Percentiles rank a stretch among this genome's conserved stretches.
These are phyloP conservation scores for Siniperca undulata DNA, from an alignment of 2,797 vertebrate species.

Conservation along the genomic window DNA sequence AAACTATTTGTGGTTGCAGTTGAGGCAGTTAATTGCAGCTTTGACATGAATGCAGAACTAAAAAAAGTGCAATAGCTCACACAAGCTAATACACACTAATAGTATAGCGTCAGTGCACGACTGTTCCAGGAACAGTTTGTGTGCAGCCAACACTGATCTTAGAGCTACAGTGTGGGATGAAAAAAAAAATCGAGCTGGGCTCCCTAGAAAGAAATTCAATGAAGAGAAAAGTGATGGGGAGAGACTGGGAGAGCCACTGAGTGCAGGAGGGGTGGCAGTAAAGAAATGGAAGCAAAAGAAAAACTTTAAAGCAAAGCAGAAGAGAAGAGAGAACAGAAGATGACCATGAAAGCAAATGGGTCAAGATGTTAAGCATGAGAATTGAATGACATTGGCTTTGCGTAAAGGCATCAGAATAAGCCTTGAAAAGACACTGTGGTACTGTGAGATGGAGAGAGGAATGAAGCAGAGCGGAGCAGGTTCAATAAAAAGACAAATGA, in stretches of 20 bases:
- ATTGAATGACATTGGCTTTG: conserved; percentile 52
- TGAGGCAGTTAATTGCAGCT: not conserved
- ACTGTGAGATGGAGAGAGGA: conserved; percentile 18
- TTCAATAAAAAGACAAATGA: conserved; percentile 69
- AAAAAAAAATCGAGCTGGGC: not conserved
- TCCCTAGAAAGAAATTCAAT: conserved; percentile 6
- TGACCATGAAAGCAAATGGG: conserved; percentile 39
- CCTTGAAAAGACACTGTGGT: conserved; percentile 34
- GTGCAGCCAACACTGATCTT: conserved; percentile 12
- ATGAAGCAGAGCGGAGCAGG: conserved; percentile 20
- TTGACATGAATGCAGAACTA: not conserved
- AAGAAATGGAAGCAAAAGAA: conserved; percentile 1
- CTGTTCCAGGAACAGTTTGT: conserved; percentile 28
- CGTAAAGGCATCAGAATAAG: conserved; percentile 51
- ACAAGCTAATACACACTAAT: not conserved
- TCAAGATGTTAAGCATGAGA: conserved; percentile 36
- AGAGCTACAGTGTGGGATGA: conserved; percentile 18
- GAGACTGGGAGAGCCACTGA: not conserved
- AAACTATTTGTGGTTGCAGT: not conserved
- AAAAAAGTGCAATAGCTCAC: not conserved
- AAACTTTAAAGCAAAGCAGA: conserved; percentile 9
- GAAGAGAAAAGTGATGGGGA: conserved; percentile 9
- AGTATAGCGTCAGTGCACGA: not conserved
- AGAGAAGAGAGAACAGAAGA: conserved; percentile 31
- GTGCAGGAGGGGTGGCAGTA: not conserved